Evolutionary conservation across 2,797 vertebrate species (phyloP).

Genomic region (Pantherophis vulpinus): DNA sequence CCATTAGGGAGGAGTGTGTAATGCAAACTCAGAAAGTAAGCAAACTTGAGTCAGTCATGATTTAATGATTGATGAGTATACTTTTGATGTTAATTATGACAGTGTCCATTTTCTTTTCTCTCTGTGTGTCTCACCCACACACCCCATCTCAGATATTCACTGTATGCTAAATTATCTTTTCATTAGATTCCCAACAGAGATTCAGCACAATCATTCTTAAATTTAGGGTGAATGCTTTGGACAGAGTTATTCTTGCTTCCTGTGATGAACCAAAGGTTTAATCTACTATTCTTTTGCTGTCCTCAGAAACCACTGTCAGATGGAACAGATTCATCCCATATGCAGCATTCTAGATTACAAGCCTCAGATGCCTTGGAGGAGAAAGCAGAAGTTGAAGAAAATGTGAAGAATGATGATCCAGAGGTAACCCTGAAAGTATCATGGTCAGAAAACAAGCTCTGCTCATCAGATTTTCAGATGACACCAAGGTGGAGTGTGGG

Average conservation of each 20-base stretch:
- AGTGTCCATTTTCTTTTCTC: too few species aligned
- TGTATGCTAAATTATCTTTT: background rate
- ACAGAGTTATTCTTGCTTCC: background rate
- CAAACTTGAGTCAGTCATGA: too few species aligned
- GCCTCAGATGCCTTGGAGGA: constrained; percentile 78
- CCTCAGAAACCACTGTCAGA: constrained; percentile 60
- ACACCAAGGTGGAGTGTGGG: too few species aligned
- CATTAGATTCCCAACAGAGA: background rate
- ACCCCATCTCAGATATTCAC: too few species aligned
- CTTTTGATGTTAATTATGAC: too few species aligned
- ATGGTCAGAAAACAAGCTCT: background rate
- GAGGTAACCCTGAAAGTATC: constrained; percentile 64
- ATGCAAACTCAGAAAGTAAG: too few species aligned
- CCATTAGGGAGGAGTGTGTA: too few species aligned
- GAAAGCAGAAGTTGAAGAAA: constrained; percentile 77
- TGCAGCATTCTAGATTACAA: constrained; percentile 92
- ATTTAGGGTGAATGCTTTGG: background rate
- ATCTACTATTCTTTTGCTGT: background rate
- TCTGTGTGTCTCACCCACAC: too few species aligned
- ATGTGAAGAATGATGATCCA: constrained; percentile 68
- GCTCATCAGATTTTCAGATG: background rate
- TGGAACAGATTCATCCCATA: constrained; percentile 68
- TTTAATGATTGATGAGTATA: too few species aligned
- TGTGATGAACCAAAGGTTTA: background rate
- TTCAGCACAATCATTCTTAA: background rate